Evolutionary conservation across 2,113 vertebrate genomes (phyloP).

Genomic region (Oostethus manadensis): DNA sequence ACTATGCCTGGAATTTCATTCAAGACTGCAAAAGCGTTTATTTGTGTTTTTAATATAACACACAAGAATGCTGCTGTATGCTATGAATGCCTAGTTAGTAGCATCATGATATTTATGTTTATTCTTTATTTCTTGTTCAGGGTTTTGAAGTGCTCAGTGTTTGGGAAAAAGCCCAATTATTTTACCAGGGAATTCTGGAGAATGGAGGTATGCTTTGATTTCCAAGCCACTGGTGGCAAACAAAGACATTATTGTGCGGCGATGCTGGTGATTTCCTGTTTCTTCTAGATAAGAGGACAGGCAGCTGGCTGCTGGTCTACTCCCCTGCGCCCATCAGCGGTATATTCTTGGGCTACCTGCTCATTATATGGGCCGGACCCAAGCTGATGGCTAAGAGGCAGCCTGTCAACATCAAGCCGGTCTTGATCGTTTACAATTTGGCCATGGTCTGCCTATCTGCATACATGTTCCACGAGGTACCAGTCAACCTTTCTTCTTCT

Average conservation of each 20-base stretch:
- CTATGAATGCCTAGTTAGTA: too few species aligned
- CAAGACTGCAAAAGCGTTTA: too few species aligned
- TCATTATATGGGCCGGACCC: constrained; percentile 53
- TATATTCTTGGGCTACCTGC: constrained; percentile 57
- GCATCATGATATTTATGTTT: not conserved
- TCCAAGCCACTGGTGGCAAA: not conserved
- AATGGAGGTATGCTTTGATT: constrained; percentile 59
- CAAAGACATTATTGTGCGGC: not conserved
- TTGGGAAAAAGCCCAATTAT: constrained; percentile 60
- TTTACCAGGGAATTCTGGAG: constrained; percentile 61
- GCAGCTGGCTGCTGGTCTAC: constrained; percentile 54
- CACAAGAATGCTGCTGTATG: too few species aligned
- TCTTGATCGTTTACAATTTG: constrained; percentile 57
- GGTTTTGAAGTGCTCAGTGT: constrained; percentile 27
- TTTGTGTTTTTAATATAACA: too few species aligned
- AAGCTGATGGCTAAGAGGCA: constrained; percentile 23
- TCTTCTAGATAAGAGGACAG: constrained; percentile 68
- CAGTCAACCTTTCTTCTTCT: not conserved
- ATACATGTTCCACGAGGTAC: constrained; percentile 72
- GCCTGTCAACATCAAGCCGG: constrained; percentile 45
- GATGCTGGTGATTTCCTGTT: not conserved
- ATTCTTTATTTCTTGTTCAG: constrained; percentile 14
- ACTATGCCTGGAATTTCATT: too few species aligned
- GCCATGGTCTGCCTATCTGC: constrained; percentile 57
- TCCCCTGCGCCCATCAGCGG: constrained; percentile 54